Conservation (phyloP, 1,140 invertebrate genomes). For the Sinella curviseta region DNA sequence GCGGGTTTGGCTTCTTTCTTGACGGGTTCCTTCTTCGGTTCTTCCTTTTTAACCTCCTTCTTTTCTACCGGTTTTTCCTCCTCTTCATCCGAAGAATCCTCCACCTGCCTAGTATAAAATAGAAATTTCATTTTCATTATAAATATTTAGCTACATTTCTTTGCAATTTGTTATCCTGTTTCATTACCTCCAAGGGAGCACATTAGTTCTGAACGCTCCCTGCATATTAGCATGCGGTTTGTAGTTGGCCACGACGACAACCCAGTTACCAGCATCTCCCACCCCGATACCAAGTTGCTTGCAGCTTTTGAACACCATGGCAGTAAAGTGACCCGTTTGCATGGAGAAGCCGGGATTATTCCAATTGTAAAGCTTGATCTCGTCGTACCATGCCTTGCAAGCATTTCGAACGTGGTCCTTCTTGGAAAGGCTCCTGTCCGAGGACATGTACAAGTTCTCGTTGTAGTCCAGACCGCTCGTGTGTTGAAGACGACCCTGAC, state of each 20-base stretch:
- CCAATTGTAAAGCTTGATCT: constrained; percentile 19
- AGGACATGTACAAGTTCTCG: constrained; percentile 33
- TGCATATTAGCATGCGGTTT: constrained; percentile 20
- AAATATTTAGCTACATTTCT: not conserved
- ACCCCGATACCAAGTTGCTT: constrained; percentile 34
- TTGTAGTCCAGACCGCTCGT: constrained; percentile 30
- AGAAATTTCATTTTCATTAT: not conserved
- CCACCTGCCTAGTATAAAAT: constrained; percentile 7
- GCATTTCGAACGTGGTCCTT: constrained; percentile 21
- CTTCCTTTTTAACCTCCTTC: not conserved
- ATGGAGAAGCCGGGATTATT: constrained; percentile 27
- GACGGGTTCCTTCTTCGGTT: not conserved
- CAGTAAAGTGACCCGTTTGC: constrained; percentile 39
- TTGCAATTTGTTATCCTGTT: not conserved
- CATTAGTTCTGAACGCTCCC: constrained; percentile 30
- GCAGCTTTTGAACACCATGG: constrained; percentile 30
- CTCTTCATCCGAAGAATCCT: constrained; percentile 30
- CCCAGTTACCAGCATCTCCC: not conserved
- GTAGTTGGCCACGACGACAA: constrained; percentile 27
- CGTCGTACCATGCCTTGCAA: constrained; percentile 29
- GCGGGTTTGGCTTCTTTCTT: not conserved
- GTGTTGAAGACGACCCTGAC: not conserved
- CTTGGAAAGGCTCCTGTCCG: not conserved
- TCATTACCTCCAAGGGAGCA: constrained; percentile 27
- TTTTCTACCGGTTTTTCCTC: too few relatives aligned